These are phyloP conservation scores for Himalopsyche kuldschensis DNA, from an alignment of 2,888 invertebrate genomes.

Conservation along the genomic window DNA sequence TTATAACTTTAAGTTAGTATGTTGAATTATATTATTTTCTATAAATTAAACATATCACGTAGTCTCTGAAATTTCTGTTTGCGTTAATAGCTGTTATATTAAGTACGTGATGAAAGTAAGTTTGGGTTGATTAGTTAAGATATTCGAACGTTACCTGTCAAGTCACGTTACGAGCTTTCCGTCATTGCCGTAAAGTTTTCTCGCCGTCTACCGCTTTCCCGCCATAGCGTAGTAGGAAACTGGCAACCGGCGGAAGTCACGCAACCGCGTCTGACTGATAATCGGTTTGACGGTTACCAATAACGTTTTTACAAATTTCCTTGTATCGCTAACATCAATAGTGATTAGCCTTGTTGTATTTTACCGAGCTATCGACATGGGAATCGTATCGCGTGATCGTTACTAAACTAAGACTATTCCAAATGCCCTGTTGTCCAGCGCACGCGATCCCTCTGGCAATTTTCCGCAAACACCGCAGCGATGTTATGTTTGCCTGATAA, in stretches of 20 bases:
- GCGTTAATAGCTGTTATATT: not conserved
- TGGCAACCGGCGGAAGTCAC: not conserved
- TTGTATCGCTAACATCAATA: conserved; percentile 23
- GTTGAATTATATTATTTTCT: no score
- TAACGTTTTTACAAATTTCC: conserved; percentile 18
- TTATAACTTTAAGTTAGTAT: no score
- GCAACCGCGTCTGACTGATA: not conserved
- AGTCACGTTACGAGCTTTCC: not conserved
- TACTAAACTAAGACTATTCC: not conserved
- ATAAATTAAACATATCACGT: not conserved
- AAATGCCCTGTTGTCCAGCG: not conserved
- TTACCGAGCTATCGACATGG: not conserved
- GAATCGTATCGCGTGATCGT: conserved; percentile 13
- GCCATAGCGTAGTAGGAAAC: not conserved
- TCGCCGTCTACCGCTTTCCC: not conserved
- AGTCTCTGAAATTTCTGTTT: not conserved
- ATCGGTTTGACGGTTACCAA: conserved; percentile 10
- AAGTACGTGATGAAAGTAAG: not conserved
- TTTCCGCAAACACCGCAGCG: not conserved
- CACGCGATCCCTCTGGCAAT: not conserved
- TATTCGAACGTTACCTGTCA: not conserved
- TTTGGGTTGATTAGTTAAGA: not conserved
- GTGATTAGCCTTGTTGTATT: conserved; percentile 11
- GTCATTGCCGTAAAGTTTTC: not conserved
- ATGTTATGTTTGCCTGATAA: not conserved